Base-by-base conservation (phyloP, 1,140 invertebrate species). In the Drosophila seguyi region DNA sequence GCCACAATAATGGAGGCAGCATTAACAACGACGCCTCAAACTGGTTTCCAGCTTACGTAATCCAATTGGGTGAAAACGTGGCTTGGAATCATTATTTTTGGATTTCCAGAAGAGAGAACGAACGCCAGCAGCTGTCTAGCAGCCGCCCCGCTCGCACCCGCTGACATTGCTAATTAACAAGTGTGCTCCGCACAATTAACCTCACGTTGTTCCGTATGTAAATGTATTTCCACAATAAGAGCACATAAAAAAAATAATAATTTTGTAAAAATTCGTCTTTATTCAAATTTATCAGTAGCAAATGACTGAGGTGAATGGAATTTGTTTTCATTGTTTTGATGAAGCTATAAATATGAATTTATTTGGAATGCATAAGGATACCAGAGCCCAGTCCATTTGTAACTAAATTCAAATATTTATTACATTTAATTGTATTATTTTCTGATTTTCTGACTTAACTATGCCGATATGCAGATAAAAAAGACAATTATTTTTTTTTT, bases 11-110 rank as follows among this genome's bases (percentile, higher is more conserved):
- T 47, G 27, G 11, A 38, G 36, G 34, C 36, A 53, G 31, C 29
- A 44, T 50, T 45, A 25, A 65, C 52, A 63, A 62, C 44, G 58
- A 61, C 48, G n/a, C 20, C 36, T 20, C 27, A 81, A 83, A 88
- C 84, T 81, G 77, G 85, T 88, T 87, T 88, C 45, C 68, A 57
- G 68, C 60, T 87, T 87, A 79, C 81, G 84, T 87, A 87, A 88
- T 81, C 65, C 68, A 69, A 53, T 62, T 69, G 25, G 31, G 25
- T 55, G 63, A 48, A 84, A 76, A 81, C 85, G 74, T 81, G 80
- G 77, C 61, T 84, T 60, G 42, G 47, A 83, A 84, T 55, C 50
- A 57, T 55, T 59, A 58, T 45, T 48, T 74, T 55, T 18, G n/a
- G 25, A 69, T 60, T 52, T 53, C 27, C 10, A 11, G 45, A 42